Percentiles rank a stretch among this genome's conserved stretches.
Evolutionary conservation across 2,113 vertebrate genomes (phyloP).

Genomic region (Prunella fulvescens): DNA sequence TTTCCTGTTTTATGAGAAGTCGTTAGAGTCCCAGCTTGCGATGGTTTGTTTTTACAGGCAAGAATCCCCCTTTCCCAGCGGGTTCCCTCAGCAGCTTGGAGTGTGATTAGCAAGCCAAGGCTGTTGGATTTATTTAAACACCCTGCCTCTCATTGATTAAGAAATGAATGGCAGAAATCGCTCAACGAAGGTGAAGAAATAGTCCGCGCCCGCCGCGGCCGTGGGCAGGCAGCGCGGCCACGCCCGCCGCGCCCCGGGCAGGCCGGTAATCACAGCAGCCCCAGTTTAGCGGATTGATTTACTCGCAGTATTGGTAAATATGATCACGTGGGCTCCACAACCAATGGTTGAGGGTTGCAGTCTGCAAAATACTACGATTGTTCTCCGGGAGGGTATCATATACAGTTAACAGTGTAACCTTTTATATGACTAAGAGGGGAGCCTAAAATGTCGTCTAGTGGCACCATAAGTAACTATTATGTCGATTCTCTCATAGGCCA

Average conservation of each 20-base stretch:
- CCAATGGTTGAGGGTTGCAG: slow-evolving; percentile 95
- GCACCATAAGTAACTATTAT: slow-evolving; percentile 95
- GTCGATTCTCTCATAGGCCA: slow-evolving; percentile 95
- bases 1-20: slow-evolving; percentile 63
- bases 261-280: slow-evolving; percentile 71
- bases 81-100: slow-evolving; percentile 51
- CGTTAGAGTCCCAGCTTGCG: slow-evolving; percentile 54
- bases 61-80: slow-evolving; percentile 56
- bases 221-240: not conserved
- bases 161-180: slow-evolving; percentile 62
- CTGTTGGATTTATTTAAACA: slow-evolving; percentile 63
- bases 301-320: slow-evolving; percentile 99
- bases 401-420: slow-evolving; percentile 88
- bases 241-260: not conserved
- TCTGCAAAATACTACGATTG: slow-evolving; percentile 98
- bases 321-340: slow-evolving; percentile 98
- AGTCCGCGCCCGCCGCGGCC: slow-evolving; percentile 69
- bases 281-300: slow-evolving; percentile 95
- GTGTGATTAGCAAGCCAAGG: slow-evolving; percentile 46
- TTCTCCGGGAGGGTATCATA: slow-evolving; percentile 90
- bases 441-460: slow-evolving; percentile 95
- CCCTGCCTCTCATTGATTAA: slow-evolving; percentile 57
- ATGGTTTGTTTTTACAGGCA: slow-evolving; percentile 62
- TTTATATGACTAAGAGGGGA: slow-evolving; percentile 90
- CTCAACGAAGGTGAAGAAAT: slow-evolving; percentile 73